phyloP scores from a whole-genome alignment of 2,888 invertebrate species.

The Zootermopsis nevadensis region DNA sequence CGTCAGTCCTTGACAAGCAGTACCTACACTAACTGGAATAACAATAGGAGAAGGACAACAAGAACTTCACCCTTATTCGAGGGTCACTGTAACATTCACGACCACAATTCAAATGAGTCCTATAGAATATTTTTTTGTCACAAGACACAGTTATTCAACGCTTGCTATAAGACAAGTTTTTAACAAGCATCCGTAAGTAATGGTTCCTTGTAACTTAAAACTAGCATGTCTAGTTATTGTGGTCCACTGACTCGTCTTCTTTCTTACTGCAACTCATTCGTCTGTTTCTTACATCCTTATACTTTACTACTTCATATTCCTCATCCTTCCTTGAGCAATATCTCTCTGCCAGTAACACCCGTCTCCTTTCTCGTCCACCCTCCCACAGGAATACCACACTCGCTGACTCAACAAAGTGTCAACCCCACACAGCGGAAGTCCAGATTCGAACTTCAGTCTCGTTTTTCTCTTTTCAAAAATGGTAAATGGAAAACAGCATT shows the following conservation, averaged over 20 bases:
- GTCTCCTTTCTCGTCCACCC: slow-evolving; percentile 10
- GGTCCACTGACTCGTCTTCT: neutral
- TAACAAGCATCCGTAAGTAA: neutral
- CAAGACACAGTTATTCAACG: neutral
- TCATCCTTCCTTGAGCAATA: slow-evolving; percentile 32
- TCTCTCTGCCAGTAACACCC: slow-evolving; percentile 44
- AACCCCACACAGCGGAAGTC: neutral
- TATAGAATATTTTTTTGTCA: no score
- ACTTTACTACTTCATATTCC: slow-evolving; percentile 44
- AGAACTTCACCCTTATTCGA: no score
- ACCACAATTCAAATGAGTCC: no score
- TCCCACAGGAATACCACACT: neutral
- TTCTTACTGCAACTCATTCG: slow-evolving; percentile 26
- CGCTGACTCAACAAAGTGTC: slow-evolving; percentile 43
- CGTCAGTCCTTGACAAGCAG: no score
- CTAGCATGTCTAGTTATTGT: neutral
- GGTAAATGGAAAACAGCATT: no score
- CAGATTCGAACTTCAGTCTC: neutral
- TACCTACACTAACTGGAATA: no score
- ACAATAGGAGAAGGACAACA: no score
- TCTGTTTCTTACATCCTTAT: slow-evolving; percentile 45
- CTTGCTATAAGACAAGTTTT: neutral
- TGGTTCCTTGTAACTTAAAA: neutral
- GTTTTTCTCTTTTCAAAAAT: no score
- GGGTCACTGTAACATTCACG: no score